phyloP scores from a whole-genome alignment of 2,888 invertebrate genomes.

The Parelbella ahira region DNA sequence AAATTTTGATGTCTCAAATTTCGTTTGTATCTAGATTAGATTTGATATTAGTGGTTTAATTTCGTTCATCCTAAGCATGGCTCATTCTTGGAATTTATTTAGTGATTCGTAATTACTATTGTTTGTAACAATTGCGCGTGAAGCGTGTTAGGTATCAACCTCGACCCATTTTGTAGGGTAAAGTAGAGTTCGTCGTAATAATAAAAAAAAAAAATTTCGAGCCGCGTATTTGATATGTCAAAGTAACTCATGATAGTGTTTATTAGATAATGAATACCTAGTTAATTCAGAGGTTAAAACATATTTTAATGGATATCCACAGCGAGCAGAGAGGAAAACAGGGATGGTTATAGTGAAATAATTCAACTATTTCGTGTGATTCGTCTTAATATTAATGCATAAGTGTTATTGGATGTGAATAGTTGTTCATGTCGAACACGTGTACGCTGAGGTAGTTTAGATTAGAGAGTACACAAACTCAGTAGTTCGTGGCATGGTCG shows the following conservation, averaged over 20 bases:
- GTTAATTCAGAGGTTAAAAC: slow-evolving; percentile 70
- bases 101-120: slow-evolving; percentile 39
- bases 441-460: slow-evolving; percentile 62
- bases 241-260: slow-evolving; percentile 77
- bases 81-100: slow-evolving; percentile 40
- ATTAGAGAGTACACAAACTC: slow-evolving; percentile 51
- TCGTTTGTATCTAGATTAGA: slow-evolving; percentile 61
- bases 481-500: slow-evolving; percentile 42
- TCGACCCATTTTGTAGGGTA: slow-evolving; percentile 73
- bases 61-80: slow-evolving; percentile 38
- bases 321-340: slow-evolving; percentile 79
- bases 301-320: slow-evolving; percentile 63
- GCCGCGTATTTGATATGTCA: slow-evolving; percentile 81
- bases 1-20: slow-evolving; percentile 51
- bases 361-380: slow-evolving; percentile 71
- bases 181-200: slow-evolving; percentile 65
- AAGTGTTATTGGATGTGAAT: slow-evolving; percentile 77
- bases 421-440: slow-evolving; percentile 60
- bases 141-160: slow-evolving; percentile 48
- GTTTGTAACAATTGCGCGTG: slow-evolving; percentile 44
- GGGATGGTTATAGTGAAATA: slow-evolving; percentile 71
- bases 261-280: slow-evolving; percentile 72
- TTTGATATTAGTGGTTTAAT: slow-evolving; percentile 38
- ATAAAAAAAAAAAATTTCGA: slow-evolving; percentile 66
- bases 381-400: slow-evolving; percentile 69